Conservation (phyloP, 2,888 invertebrate genomes). For the Scaeva pyrastri region DNA sequence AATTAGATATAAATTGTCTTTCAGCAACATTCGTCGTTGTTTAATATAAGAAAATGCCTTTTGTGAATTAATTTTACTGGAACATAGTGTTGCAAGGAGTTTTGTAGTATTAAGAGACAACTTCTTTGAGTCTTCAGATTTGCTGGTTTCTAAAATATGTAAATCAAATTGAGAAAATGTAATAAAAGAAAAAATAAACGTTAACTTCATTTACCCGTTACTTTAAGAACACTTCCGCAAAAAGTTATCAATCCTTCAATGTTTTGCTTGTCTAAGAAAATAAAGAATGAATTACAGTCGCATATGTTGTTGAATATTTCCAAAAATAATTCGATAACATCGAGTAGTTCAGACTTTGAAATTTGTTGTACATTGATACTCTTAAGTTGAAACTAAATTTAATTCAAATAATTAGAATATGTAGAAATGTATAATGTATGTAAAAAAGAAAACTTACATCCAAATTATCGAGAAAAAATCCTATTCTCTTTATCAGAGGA, state of each 20-base stretch:
- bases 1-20: conserved; percentile 76
- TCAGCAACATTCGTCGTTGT: conserved; percentile 70
- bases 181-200: neutral
- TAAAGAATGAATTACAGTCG: conserved; percentile 76
- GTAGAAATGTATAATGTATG: no score
- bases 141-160: conserved; percentile 44
- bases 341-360: conserved; percentile 78
- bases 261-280: conserved; percentile 79
- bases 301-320: conserved; percentile 78
- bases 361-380: conserved; percentile 74
- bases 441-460: conserved; percentile 77
- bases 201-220: conserved; percentile 76
- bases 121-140: conserved; percentile 70
- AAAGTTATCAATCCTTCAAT: conserved; percentile 80
- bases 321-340: conserved; percentile 78
- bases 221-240: conserved; percentile 77
- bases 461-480: conserved; percentile 80
- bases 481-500: conserved; percentile 81
- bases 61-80: conserved; percentile 77
- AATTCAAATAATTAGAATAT: neutral
- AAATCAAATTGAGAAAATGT: neutral
- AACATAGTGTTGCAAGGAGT: conserved; percentile 79
- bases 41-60: conserved; percentile 78
- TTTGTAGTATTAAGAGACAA: conserved; percentile 76
- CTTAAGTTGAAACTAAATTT: conserved; percentile 79